Evolutionary conservation across 2,888 invertebrate species (phyloP).

Genomic region (Leptopilina drosophilae): DNA sequence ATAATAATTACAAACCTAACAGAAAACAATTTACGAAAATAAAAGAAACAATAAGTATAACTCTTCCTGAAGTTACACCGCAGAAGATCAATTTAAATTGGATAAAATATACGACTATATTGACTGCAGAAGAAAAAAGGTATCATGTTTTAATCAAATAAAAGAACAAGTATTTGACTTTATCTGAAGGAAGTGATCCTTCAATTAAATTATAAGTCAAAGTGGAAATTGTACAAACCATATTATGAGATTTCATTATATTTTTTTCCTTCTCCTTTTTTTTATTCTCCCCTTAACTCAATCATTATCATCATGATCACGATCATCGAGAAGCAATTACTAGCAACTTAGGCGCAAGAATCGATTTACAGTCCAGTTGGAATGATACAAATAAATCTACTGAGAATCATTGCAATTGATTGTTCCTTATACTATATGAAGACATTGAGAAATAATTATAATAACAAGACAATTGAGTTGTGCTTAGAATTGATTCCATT

Average conservation of each 20-base stretch:
- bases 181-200: conserved; percentile 17
- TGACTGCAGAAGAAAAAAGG: neutral
- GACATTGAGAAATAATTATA: conserved; percentile 47
- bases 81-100: conserved; percentile 21
- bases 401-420: conserved; percentile 24
- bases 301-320: no score
- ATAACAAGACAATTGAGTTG: conserved; percentile 8
- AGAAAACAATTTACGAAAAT: neutral
- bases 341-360: conserved; percentile 1
- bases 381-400: conserved; percentile 36
- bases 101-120: conserved; percentile 20
- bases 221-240: conserved; percentile 5
- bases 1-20: neutral
- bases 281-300: no score
- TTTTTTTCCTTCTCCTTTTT: neutral
- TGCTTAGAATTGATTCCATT: conserved; percentile 10
- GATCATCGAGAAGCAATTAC: conserved; percentile 25
- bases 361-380: neutral
- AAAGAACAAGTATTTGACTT: conserved; percentile 17
- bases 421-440: conserved; percentile 49
- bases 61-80: neutral
- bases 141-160: conserved; percentile 5
- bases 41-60: neutral
- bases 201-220: conserved; percentile 36
- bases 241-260: neutral